Evolutionary conservation across 1,140 invertebrate species (phyloP), one percentile per base, ranked within the genome.

Genomic region (Drosophila ananassae): DNA sequence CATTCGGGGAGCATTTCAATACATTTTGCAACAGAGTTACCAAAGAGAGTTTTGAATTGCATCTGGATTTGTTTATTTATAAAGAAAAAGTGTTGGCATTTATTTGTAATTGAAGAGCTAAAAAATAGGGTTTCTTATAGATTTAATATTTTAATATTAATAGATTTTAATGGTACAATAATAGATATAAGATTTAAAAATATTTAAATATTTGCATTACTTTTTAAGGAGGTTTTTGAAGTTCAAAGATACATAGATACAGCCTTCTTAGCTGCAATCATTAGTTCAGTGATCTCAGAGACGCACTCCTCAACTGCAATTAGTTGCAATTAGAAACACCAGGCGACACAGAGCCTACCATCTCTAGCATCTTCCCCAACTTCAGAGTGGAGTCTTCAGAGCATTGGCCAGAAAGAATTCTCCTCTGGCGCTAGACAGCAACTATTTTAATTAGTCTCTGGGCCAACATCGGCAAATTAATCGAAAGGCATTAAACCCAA

Each of bases 401-500:
- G 57, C 66, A 37, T 67, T 63, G 72, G 66, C 68, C 24, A 62
- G 32, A 51, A 72, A 22, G 22, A 56, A 69, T 69, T 67, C 39
- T 50, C 69, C 61, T 54, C 22, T 34, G 77, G 58, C 34, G 62
- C 59, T 73, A 67, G 63, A 81, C 22, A 50, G 77, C 51, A 85
- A 87, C 58, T 76, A 87, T 87, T 77, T 87, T 85, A 85, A 85
- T 85, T 85, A 85, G 81, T 87, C 59, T 77, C 77, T 66, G 64
- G 44, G 77, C 57, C 74, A 64, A 32, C 77, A 85, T 78, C 67
- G 73, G 69, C 69, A 73, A 87, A 87, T 85, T 87, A 87, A 85
- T 85, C 71, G 82, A 81, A 79, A 64, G 66, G 74, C 82, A 82
- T 87, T 85, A 76, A 82, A 73, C 62, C 82, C 82, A 85, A 85